phyloP scores from a whole-genome alignment of 2,888 invertebrate species.

The Thera obeliscata region DNA sequence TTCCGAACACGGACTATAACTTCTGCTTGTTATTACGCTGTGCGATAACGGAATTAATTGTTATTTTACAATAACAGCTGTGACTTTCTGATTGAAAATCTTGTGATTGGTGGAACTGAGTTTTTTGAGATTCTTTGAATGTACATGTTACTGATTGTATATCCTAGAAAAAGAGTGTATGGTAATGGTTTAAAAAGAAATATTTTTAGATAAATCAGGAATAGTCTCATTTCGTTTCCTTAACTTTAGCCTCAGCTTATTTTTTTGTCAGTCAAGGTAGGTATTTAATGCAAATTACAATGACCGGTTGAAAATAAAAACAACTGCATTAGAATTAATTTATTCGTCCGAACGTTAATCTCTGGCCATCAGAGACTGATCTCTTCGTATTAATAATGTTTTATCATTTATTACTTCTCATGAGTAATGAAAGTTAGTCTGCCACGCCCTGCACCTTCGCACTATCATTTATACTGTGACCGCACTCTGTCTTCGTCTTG shows the following conservation, averaged over 20 bases:
- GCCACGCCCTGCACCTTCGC: conserved; percentile 78
- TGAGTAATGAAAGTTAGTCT: conserved; percentile 83
- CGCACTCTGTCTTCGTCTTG: conserved; percentile 80
- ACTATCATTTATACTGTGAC: conserved; percentile 37
- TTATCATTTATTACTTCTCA: conserved; percentile 82
- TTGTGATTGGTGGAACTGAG: conserved; percentile 14
- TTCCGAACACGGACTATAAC: conserved; percentile 70
- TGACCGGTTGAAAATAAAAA: conserved; percentile 51
- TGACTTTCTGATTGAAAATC: conserved; percentile 29
- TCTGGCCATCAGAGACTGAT: conserved; percentile 75
- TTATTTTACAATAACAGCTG: conserved; percentile 52
- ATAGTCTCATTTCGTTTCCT: neutral
- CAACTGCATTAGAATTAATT: conserved; percentile 81
- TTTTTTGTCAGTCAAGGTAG: conserved; percentile 5
- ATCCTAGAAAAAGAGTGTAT: too few species aligned
- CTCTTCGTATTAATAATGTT: conserved; percentile 82
- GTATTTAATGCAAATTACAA: conserved; percentile 23
- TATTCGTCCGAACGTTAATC: conserved; percentile 72
- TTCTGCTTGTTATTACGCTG: conserved; percentile 77
- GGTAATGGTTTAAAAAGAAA: too few species aligned
- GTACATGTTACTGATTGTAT: neutral
- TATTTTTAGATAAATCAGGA: too few species aligned
- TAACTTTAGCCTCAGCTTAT: neutral
- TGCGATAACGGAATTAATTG: conserved; percentile 71
- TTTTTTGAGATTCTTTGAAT: neutral